These are phyloP conservation scores for Subanguina moxae DNA, from an alignment of 1,140 invertebrate genomes.

Conservation along the genomic window DNA sequence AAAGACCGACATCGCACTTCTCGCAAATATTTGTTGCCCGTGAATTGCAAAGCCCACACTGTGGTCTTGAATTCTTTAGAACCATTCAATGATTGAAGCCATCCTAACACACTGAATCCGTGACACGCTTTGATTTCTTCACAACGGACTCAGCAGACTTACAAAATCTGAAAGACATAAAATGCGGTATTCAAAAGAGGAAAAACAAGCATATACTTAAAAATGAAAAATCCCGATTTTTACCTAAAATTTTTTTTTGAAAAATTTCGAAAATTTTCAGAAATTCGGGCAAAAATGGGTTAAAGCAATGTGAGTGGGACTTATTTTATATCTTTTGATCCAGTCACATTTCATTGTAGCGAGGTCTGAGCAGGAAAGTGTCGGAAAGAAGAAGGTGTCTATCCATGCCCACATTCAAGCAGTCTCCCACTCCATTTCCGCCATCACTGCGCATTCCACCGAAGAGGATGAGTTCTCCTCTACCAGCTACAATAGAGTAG, in stretches of 20 bases:
- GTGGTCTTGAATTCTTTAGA: too few relatives aligned
- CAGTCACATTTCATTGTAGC: slow-evolving; percentile 32
- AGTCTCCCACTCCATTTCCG: slow-evolving; percentile 32
- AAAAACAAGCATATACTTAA: not conserved
- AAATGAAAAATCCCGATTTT: not conserved
- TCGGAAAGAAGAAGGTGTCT: slow-evolving; percentile 30
- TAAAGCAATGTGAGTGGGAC: not conserved
- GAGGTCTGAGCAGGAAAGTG: slow-evolving; percentile 26
- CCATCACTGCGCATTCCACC: slow-evolving; percentile 60
- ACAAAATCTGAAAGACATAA: too few relatives aligned
- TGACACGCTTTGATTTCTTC: too few relatives aligned
- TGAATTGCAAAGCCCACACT: too few relatives aligned
- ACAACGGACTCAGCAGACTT: too few relatives aligned
- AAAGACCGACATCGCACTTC: too few relatives aligned
- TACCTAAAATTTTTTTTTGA: not conserved
- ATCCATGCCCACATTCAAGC: slow-evolving; percentile 38
- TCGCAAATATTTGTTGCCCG: too few relatives aligned
- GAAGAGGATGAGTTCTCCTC: slow-evolving; percentile 87
- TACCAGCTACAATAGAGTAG: slow-evolving; percentile 80
- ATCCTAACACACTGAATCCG: too few relatives aligned
- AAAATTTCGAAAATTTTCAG: not conserved
- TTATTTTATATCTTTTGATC: not conserved
- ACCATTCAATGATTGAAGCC: too few relatives aligned
- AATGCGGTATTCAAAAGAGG: too few relatives aligned
- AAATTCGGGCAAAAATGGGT: not conserved